phyloP scores from a whole-genome alignment of 2,888 invertebrate genomes.

The Mythimna lalbum region DNA sequence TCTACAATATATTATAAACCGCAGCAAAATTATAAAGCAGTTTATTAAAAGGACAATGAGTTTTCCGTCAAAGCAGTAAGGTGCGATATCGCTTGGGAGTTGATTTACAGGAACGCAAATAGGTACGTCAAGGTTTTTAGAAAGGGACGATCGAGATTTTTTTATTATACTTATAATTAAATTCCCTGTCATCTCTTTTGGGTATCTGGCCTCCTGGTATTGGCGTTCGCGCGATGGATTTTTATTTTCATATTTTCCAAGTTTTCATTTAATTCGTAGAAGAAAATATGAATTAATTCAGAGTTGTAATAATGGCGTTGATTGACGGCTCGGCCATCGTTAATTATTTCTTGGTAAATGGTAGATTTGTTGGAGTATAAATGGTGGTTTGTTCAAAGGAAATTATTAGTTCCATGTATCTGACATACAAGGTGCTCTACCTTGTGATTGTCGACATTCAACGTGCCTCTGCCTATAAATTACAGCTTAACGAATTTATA shows the following conservation, averaged over 20 bases:
- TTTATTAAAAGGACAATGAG: constrained; percentile 60
- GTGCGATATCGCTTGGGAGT: constrained; percentile 75
- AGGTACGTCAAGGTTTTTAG: constrained; percentile 73
- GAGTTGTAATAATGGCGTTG: constrained; percentile 64
- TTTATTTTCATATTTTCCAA: constrained; percentile 75
- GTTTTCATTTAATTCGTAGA: constrained; percentile 78
- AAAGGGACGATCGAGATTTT: constrained; percentile 87
- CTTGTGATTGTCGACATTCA: constrained; percentile 12
- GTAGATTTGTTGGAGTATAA: constrained; percentile 23
- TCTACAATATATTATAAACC: constrained; percentile 86
- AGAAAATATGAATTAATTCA: constrained; percentile 54
- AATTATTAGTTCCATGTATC: constrained; percentile 30
- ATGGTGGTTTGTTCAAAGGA: constrained; percentile 19
- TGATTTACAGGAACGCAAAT: constrained; percentile 68
- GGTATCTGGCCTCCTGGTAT: constrained; percentile 85
- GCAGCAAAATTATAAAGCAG: constrained; percentile 69
- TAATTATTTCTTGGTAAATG: constrained; percentile 32
- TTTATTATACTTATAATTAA: constrained; percentile 91
- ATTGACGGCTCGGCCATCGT: constrained; percentile 37
- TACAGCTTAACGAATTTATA: constrained; percentile 20
- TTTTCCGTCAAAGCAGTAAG: constrained; percentile 72
- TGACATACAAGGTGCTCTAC: constrained; percentile 21
- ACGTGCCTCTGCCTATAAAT: constrained; percentile 18
- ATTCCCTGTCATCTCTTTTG: constrained; percentile 88
- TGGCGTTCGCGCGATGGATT: constrained; percentile 86